Evolutionary conservation across 2,113 vertebrate species (phyloP).

Genomic region (Notothenia rossii): DNA sequence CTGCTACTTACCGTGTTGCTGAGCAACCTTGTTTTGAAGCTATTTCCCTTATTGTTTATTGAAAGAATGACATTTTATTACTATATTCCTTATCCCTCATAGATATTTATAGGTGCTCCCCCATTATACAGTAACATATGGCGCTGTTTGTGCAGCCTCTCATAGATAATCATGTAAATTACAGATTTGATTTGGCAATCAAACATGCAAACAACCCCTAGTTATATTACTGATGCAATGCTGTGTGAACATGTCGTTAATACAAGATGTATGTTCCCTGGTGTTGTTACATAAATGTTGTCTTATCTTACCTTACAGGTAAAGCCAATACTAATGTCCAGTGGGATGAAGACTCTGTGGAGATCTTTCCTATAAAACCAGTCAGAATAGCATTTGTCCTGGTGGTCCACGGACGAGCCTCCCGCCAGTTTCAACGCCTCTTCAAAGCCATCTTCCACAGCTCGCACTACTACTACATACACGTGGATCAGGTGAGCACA

Average conservation of each 20-base stretch:
- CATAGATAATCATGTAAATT: conserved; percentile 20
- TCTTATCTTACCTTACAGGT: conserved; percentile 80
- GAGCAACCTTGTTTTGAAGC: conserved; percentile 47
- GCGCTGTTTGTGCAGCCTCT: neutral
- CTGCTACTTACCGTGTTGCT: conserved; percentile 33
- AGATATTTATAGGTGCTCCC: conserved; percentile 13
- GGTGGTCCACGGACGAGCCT: conserved; percentile 95
- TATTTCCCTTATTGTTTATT: conserved; percentile 21
- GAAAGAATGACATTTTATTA: conserved; percentile 49
- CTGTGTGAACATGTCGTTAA: neutral
- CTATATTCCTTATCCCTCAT: conserved; percentile 4
- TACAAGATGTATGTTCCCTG: neutral
- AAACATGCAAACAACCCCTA: conserved; percentile 14
- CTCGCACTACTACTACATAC: conserved; percentile 98
- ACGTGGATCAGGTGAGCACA: conserved; percentile 93
- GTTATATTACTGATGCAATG: conserved; percentile 8
- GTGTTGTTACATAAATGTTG: neutral
- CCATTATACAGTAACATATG: conserved; percentile 13
- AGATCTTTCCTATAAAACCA: conserved; percentile 88
- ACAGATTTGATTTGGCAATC: conserved; percentile 46
- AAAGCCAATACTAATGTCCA: conserved; percentile 94
- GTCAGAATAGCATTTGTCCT: conserved; percentile 96
- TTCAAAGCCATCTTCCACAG: conserved; percentile 99
- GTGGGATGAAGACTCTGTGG: conserved; percentile 96
- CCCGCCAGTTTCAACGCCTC: conserved; percentile 95